Evolutionary conservation across 2,113 vertebrate genomes (phyloP).

Genomic region (Hiodon alosoides): DNA sequence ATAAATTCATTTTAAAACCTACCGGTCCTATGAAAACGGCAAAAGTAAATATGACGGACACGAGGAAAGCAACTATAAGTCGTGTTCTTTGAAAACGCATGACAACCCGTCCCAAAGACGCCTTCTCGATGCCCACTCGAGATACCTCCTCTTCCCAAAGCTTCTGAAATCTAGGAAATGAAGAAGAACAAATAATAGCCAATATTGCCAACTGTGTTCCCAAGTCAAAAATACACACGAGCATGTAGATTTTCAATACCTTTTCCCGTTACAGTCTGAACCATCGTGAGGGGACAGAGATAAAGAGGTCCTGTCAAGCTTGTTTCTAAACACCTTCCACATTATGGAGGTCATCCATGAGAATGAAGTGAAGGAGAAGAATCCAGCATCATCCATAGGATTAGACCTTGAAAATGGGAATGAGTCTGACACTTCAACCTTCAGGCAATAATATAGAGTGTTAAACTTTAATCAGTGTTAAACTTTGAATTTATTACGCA

Average conservation of each 20-base stretch:
- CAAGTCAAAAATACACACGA: not conserved
- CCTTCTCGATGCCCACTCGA: constrained; percentile 58
- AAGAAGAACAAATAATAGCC: constrained; percentile 6
- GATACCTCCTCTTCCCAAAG: constrained; percentile 66
- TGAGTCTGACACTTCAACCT: not conserved
- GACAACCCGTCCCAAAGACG: constrained; percentile 52
- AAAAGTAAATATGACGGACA: constrained; percentile 44
- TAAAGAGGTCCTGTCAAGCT: constrained; percentile 47
- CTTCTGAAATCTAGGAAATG: constrained; percentile 50
- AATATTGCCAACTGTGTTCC: not conserved
- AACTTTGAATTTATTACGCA: too few relatives aligned
- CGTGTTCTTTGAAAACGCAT: constrained; percentile 64
- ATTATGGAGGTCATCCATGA: constrained; percentile 68
- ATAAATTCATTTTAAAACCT: constrained; percentile 23
- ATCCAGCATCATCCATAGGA: constrained; percentile 62
- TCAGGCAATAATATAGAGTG: not conserved
- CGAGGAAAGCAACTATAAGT: constrained; percentile 41
- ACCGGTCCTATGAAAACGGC: constrained; percentile 56
- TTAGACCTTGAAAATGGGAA: constrained; percentile 47
- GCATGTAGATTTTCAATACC: constrained; percentile 42
- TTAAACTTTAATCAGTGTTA: not conserved
- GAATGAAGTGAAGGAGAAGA: constrained; percentile 63
- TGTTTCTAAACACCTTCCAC: constrained; percentile 57
- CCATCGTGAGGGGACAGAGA: constrained; percentile 55
- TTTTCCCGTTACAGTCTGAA: constrained; percentile 52